Evolutionary conservation across 2,797 vertebrate species (phyloP), one percentile per base, ranked within the genome.

Genomic region (Todus mexicanus): DNA sequence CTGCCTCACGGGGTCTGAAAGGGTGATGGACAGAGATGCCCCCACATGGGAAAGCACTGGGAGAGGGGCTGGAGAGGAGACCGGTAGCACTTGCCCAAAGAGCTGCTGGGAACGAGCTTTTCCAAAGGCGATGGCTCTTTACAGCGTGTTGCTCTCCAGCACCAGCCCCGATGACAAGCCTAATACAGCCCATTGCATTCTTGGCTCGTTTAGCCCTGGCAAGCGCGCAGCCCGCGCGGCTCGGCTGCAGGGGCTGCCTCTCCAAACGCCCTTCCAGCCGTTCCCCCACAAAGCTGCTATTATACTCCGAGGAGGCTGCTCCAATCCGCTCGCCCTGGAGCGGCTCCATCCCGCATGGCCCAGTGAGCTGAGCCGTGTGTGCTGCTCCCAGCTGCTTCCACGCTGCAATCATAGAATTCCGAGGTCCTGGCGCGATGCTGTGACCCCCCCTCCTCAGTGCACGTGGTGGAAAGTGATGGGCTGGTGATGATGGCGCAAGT

Each of bases 1-100:
- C 29, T 11, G n/a, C 16, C 31, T 20, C 4, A 1, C 0, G 2
- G 38, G n/a, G 11, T 13, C 29, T 1, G 12, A 17, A 16, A 12
- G 21, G 8, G 35, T 2, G 3, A 6, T 16, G 51, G 51, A 31
- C 37, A 31, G 26, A 19, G 40, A 15, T 15, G 9, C 25, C 40
- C 16, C 11, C 1, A 2, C 6, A 4, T 16, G 29, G 45, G 57
- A 20, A 20, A 16, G 26, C 11, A 2, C 15, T 4, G 23, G 72
- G 27, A 33, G 47, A 3, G 3, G 27, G 54, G 53, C 43, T 1
- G 17, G 35, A 8, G 6, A 11, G 56, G 31, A 22, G 4, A 29
- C 16, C 1, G 9, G 37, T 35, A 72, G 51, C 14, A 3, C 26
- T 50, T 69, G 19, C n/a, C 42, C 18, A 29, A 63, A 68, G 16